Percentiles rank a stretch among this genome's conserved stretches.
phyloP scores from a whole-genome alignment of 2,797 vertebrate genomes.

The Alexandromys oeconomus region DNA sequence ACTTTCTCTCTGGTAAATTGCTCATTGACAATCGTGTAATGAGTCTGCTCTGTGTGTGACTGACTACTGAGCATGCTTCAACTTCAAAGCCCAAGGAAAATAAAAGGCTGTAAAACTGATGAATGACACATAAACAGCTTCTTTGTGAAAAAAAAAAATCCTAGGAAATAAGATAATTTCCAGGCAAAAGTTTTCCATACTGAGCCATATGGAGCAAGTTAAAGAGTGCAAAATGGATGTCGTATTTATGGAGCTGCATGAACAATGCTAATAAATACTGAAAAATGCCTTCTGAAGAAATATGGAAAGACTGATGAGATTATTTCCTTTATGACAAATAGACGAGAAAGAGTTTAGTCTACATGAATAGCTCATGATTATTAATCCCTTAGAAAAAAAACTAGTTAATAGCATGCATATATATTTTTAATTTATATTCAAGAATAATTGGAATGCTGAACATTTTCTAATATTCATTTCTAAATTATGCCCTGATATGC shows the following conservation, averaged over 20 bases:
- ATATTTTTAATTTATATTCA: constrained; percentile 48
- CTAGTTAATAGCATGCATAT: neutral
- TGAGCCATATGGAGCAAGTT: constrained; percentile 75
- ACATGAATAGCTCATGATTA: constrained; percentile 75
- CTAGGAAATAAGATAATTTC: constrained; percentile 81
- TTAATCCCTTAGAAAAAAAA: constrained; percentile 77
- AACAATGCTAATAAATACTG: constrained; percentile 82
- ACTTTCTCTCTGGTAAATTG: constrained; percentile 85
- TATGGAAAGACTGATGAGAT: constrained; percentile 74
- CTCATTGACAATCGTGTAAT: constrained; percentile 86
- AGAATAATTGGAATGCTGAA: neutral
- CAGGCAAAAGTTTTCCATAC: constrained; percentile 82
- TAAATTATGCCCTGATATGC: neutral
- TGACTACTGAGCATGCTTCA: constrained; percentile 83
- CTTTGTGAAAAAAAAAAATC: constrained; percentile 86
- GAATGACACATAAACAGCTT: constrained; percentile 85
- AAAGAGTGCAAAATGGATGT: constrained; percentile 71
- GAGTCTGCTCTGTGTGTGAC: constrained; percentile 84
- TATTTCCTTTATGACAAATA: constrained; percentile 77
- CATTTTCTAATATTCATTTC: neutral
- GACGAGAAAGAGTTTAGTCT: constrained; percentile 75
- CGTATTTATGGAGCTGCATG: constrained; percentile 80
- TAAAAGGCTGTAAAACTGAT: constrained; percentile 84
- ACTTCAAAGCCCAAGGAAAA: constrained; percentile 68
- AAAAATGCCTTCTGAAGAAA: constrained; percentile 78